phyloP scores from a whole-genome alignment of 2,113 vertebrate species.

The Pangasianodon hypophthalmus region DNA sequence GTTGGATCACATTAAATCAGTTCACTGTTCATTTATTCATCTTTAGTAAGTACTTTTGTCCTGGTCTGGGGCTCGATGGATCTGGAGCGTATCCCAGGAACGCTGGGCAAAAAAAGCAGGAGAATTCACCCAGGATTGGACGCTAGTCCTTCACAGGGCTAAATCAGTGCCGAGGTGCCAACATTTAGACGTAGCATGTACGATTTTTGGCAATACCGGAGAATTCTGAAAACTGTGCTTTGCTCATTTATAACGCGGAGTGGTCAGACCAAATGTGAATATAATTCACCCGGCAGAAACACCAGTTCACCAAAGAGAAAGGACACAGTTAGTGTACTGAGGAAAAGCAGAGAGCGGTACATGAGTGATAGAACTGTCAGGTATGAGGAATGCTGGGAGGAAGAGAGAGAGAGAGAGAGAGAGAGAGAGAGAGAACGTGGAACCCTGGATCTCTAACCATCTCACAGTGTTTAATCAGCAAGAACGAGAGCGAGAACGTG shows the following conservation, averaged over 20 bases:
- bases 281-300: too few relatives aligned
- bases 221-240: not conserved
- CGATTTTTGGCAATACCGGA: too few relatives aligned
- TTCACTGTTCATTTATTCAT: not conserved
- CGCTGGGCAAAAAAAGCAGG: not conserved
- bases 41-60: not conserved
- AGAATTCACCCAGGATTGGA: not conserved
- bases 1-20: not conserved
- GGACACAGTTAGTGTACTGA: not conserved
- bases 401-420: not conserved
- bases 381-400: not conserved
- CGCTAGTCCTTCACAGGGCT: not conserved
- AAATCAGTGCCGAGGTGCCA: not conserved
- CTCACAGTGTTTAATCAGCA: conserved; percentile 1
- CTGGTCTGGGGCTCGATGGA: not conserved
- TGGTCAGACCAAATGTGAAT: too few relatives aligned
- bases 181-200: not conserved
- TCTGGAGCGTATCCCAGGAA: not conserved
- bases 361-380: not conserved
- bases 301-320: too few relatives aligned
- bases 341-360: not conserved
- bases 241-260: too few relatives aligned
- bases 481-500: not conserved
- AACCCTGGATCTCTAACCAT: not conserved
- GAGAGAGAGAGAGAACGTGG: not conserved